phyloP scores from a whole-genome alignment of 2,888 invertebrate genomes.

The Abrostola triplasia region DNA sequence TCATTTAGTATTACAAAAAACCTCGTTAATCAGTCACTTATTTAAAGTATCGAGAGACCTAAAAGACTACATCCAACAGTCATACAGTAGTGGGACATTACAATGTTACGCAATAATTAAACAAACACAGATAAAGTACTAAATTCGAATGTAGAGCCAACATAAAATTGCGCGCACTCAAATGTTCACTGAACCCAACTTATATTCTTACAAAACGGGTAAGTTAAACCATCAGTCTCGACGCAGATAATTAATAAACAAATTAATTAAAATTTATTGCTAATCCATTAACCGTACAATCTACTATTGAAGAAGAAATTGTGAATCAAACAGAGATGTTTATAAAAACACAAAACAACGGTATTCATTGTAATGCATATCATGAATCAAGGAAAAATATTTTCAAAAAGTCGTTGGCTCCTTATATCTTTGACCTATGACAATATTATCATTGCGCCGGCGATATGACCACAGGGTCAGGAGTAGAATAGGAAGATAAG shows the following conservation, averaged over 20 bases:
- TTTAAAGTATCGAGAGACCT: too few relatives aligned
- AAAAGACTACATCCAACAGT: too few relatives aligned
- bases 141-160: too few relatives aligned
- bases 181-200: conserved; percentile 30
- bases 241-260: conserved; percentile 18
- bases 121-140: too few relatives aligned
- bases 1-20: too few relatives aligned
- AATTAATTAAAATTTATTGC: conserved; percentile 43
- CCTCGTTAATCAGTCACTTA: too few relatives aligned
- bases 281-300: conserved; percentile 34
- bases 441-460: conserved; percentile 69
- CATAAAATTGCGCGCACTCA: conserved; percentile 30
- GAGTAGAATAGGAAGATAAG: conserved; percentile 74
- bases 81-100: too few relatives aligned
- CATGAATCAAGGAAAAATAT: conserved; percentile 74
- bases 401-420: conserved; percentile 83
- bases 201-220: conserved; percentile 18
- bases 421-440: conserved; percentile 76
- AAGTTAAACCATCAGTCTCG: conserved; percentile 11
- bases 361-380: conserved; percentile 69
- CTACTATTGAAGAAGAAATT: conserved; percentile 6
- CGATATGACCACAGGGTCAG: conserved; percentile 79
- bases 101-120: too few relatives aligned
- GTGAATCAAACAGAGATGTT: conserved; percentile 9
- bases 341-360: conserved; percentile 49